Base-by-base conservation (phyloP, 2,888 invertebrate genomes). In the Phorcus lineatus region DNA sequence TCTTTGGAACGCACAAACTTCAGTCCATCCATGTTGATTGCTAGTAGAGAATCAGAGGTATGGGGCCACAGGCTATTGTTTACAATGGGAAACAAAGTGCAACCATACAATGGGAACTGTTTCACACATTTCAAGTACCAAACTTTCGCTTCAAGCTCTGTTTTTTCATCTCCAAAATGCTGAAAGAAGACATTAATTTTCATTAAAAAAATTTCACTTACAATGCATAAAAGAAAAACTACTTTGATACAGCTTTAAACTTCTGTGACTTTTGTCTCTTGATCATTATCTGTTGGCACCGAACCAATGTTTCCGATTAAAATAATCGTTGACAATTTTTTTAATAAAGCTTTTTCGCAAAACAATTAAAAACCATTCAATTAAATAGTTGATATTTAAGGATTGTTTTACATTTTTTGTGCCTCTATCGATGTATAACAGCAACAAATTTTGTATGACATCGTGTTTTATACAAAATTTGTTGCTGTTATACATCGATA, bases 11-110 rank as follows among this genome's bases (percentile, higher is more conserved):
- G 96, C 79, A 98, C 97, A 86, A 98, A 94, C 93, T 97, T 96
- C 74, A 98, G 95, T 82, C 98, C 98, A 87, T 98, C 97, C 84
- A 96, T 96, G 89, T 97, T 97, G 78, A 98, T 96, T 22, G 98
- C 98, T 40, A 98, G 94, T 4, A 97, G 95, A 36, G 95, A 92
- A 81, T 94, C 94, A 85, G 94, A 94, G 67, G 94, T 97, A 91
- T 97, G 98, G 6, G 97, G 96, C 97, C 98, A 98, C 91, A 97
- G 97, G 17, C 98, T 98, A 86, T 97, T 96, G 93, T 98, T 98
- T 0, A 96, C 96, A 82, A 98, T 98, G 16, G 96, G 96, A 94
- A 96, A 97, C 90, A 96, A 95, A 54, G 97, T 97, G 81, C 97
- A 96, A 7, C 97, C 97, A 86, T 97, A 97, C 0, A 98, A 94